Evolutionary conservation across 2,888 invertebrate species (phyloP), one percentile per base, ranked within the genome.

Genomic region (Parnassius glacialis): DNA sequence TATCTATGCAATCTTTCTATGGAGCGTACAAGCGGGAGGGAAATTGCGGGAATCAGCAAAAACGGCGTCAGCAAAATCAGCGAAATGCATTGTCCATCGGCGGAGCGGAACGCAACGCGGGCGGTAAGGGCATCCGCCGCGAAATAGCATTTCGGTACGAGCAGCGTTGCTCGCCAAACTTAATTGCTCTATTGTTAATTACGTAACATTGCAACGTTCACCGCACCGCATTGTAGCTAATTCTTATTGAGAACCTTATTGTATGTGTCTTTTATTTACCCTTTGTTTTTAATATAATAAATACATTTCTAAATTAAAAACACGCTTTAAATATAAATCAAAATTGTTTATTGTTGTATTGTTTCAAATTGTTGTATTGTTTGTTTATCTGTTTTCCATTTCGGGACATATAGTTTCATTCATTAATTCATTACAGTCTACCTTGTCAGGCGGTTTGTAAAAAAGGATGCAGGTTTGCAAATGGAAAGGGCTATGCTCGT

Each of bases 161-260:
- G 77, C 80, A 82, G 81, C 84, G 81, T 75, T 77, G 76, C 74
- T 78, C 76, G 67, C 79, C 75, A 78, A 84, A 85, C 84, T 90
- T 90, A 91, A 90, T 91, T 91, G 88, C 85, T 85, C 89, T 87
- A 90, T 91, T 91, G 90, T 90, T 90, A 90, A 90, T 91, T 90
- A 87, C 85, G 85, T 85, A 84, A 88, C 89, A 84, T 87, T 89
- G 86, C 86, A 85, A 78, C 81, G 76, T 83, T 74, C 72, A 78
- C 84, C 83, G 71, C 84, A 83, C 70, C 73, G 74, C 73, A 79
- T 78, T 79, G 78, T 81, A 80, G 78, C 80, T 79, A 79, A 81
- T 79, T 80, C 78, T 70, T 74, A 75, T 80, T 76, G 75, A 81
- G 81, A 79, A 76, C 73, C 10, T 81, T 77, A 79, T 78, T 75